phyloP scores from a whole-genome alignment of 2,888 invertebrate species.

The Lamellibrachia columna region DNA sequence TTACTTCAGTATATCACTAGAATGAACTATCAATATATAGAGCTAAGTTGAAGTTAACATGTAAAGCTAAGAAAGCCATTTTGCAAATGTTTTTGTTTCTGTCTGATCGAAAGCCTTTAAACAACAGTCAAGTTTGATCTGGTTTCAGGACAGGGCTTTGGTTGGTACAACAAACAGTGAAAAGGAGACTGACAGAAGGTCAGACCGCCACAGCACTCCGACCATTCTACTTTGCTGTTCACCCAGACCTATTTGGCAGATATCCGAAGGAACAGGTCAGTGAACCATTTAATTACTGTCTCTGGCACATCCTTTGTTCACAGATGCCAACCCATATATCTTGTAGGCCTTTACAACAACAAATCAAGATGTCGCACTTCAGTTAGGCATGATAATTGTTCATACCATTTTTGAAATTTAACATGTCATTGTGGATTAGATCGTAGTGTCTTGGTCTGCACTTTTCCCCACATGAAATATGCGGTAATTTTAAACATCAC shows the following conservation, averaged over 20 bases:
- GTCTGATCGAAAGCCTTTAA: not conserved
- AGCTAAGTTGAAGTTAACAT: too few species aligned
- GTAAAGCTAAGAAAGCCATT: too few species aligned
- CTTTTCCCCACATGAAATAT: too few species aligned
- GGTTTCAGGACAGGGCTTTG: not conserved
- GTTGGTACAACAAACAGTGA: slow-evolving; percentile 1
- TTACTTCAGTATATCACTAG: too few species aligned
- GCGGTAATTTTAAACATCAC: too few species aligned
- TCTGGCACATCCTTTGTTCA: not conserved
- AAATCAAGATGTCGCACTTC: too few species aligned
- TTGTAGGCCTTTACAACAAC: not conserved
- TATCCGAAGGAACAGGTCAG: slow-evolving; percentile 87
- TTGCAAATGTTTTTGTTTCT: too few species aligned
- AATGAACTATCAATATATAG: too few species aligned
- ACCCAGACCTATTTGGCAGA: slow-evolving; percentile 93
- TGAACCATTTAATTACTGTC: slow-evolving; percentile 29
- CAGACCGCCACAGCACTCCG: slow-evolving; percentile 90
- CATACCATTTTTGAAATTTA: too few species aligned
- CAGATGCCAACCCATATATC: not conserved
- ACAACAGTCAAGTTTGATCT: not conserved
- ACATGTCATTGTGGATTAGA: too few species aligned
- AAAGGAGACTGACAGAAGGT: slow-evolving; percentile 47
- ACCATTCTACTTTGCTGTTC: slow-evolving; percentile 94
- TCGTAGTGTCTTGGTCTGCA: too few species aligned
- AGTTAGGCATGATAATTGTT: too few species aligned